Percentiles rank a stretch among this genome's conserved stretches.
These are phyloP conservation scores for Cebidichthys violaceus DNA, from an alignment of 2,113 vertebrate species.

Conservation along the genomic window DNA sequence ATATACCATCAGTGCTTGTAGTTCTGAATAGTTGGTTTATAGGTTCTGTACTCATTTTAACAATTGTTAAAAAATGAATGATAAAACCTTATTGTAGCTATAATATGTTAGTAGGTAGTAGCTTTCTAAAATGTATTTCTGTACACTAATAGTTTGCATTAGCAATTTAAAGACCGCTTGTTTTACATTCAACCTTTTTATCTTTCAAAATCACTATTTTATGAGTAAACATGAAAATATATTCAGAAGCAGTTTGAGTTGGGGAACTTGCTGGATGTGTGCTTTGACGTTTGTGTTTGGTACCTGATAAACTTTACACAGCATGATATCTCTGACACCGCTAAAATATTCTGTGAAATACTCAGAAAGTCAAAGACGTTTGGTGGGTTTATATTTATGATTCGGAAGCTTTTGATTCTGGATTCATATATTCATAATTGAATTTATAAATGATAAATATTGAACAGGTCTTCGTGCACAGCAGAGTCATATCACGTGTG, in stretches of 20 bases:
- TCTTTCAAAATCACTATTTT: neutral
- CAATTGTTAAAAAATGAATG: neutral
- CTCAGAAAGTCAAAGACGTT: constrained; percentile 4
- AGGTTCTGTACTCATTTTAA: neutral
- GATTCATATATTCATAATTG: constrained; percentile 12
- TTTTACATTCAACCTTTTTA: neutral
- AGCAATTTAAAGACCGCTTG: neutral
- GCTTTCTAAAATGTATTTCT: neutral
- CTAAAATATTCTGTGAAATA: neutral
- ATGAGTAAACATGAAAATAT: neutral
- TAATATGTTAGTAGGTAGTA: neutral
- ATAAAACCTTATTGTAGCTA: neutral
- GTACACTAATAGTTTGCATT: neutral
- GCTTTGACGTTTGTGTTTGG: neutral
- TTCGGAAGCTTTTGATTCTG: constrained; percentile 15
- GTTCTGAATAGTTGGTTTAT: too few relatives aligned
- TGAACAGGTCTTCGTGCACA: neutral
- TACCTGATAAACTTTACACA: neutral
- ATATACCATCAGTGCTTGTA: too few relatives aligned
- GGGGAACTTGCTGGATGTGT: neutral
- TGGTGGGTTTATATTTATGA: constrained; percentile 10
- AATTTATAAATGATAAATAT: constrained; percentile 18
- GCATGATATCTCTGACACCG: neutral
- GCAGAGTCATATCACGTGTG: constrained; percentile 12
- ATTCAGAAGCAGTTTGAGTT: neutral